phyloP scores from a whole-genome alignment of 2,797 vertebrate genomes.

The Smutsia temminckii region DNA sequence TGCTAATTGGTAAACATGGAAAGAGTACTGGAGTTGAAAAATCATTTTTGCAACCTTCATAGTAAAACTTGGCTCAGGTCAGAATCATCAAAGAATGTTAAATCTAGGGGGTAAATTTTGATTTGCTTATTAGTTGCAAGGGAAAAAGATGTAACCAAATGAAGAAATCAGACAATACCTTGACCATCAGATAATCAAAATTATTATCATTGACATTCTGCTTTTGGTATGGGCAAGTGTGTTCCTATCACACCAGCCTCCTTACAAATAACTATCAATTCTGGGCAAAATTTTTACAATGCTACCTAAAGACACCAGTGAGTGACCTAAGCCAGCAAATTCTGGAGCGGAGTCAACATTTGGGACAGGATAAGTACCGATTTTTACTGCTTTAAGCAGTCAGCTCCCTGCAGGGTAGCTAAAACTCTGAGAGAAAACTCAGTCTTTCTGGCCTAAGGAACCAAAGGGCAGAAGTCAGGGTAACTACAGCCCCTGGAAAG shows the following conservation, averaged over 20 bases:
- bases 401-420: neutral
- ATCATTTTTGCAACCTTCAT: neutral
- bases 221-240: neutral
- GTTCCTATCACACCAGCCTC: neutral
- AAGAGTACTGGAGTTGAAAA: neutral
- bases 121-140: conserved; percentile 21
- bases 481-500: neutral
- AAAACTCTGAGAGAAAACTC: neutral
- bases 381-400: conserved; percentile 2
- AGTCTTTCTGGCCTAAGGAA: neutral
- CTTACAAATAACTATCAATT: neutral
- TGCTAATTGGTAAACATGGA: neutral
- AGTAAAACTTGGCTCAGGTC: neutral
- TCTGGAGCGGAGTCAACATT: neutral
- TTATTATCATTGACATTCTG: neutral
- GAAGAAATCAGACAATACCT: neutral
- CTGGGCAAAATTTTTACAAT: neutral
- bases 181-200: neutral
- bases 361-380: neutral
- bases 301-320: neutral
- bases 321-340: neutral
- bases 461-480: neutral
- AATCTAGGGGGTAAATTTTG: neutral
- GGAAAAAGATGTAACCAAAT: neutral
- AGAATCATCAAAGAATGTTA: neutral